Evolutionary conservation across 2,888 invertebrate species (phyloP).

Genomic region (Folsomia candida): DNA sequence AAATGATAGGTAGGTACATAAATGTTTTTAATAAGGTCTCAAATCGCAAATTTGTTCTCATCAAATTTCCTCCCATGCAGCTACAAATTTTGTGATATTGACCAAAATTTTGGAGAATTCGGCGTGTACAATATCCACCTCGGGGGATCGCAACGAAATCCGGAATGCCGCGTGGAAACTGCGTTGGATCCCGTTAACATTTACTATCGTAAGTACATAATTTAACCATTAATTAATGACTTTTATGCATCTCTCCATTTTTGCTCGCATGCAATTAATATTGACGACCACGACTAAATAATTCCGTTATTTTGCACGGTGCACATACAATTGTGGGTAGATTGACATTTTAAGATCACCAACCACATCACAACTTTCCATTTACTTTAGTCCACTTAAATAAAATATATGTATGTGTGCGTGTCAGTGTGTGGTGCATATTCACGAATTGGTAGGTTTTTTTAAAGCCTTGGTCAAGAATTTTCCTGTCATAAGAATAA

Average conservation of each 20-base stretch:
- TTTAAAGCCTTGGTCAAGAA: not conserved
- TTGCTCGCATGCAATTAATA: not conserved
- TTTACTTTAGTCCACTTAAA: no score
- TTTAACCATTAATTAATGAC: not conserved
- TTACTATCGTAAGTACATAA: constrained; percentile 63
- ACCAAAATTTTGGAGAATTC: constrained; percentile 49
- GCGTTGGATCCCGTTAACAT: constrained; percentile 65
- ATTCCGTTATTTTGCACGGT: not conserved
- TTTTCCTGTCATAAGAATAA: not conserved
- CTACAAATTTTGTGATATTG: constrained; percentile 40
- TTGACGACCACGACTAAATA: not conserved
- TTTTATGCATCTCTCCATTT: not conserved
- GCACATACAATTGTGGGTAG: not conserved
- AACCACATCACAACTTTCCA: not conserved
- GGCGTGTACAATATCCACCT: constrained; percentile 47
- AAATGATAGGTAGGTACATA: constrained; percentile 38
- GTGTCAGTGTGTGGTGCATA: no score
- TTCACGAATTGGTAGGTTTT: no score
- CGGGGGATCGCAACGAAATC: constrained; percentile 55
- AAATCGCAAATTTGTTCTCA: not conserved
- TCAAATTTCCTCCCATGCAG: constrained; percentile 13
- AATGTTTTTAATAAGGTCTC: not conserved
- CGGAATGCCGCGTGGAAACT: constrained; percentile 34
- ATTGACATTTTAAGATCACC: not conserved
- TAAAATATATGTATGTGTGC: no score